Conservation (phyloP, 2,888 invertebrate species). For the Stenodera caucasica region DNA sequence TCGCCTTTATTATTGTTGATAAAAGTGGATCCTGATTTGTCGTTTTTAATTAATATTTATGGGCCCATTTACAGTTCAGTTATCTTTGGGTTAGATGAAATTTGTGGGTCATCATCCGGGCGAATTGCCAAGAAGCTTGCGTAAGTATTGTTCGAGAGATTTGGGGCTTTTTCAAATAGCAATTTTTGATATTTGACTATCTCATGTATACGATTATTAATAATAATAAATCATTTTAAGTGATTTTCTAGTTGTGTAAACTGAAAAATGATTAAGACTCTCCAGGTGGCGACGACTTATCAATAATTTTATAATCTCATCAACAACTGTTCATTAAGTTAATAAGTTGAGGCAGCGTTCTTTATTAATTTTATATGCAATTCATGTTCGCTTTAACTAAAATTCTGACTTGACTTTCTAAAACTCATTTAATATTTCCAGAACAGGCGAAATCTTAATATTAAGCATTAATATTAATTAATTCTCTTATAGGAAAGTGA, state of each 20-base stretch:
- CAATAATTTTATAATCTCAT: no score
- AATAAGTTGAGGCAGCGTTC: constrained; percentile 19
- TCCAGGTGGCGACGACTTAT: no score
- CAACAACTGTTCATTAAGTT: constrained; percentile 18
- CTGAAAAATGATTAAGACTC: no score
- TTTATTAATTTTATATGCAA: constrained; percentile 19
- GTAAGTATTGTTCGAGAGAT: constrained; percentile 26
- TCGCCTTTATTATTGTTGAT: constrained; percentile 8
- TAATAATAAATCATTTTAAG: no score
- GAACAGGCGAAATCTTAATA: no score
- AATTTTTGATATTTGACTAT: constrained; percentile 19
- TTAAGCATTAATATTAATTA: no score
- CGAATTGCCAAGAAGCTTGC: constrained; percentile 29
- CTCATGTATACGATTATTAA: no score
- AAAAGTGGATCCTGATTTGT: constrained; percentile 14
- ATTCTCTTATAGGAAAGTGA: no score
- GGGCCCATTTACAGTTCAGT: constrained; percentile 30
- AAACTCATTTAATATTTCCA: background rate
- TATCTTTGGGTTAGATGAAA: constrained; percentile 29
- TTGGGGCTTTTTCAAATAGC: constrained; percentile 19
- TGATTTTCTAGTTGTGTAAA: no score
- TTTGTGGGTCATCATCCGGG: constrained; percentile 29
- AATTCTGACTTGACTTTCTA: constrained; percentile 11
- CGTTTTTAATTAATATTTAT: constrained; percentile 31
- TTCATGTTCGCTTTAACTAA: constrained; percentile 7